Evolutionary conservation across 2,797 vertebrate genomes (phyloP).

Genomic region (Amazonetta brasiliensis): DNA sequence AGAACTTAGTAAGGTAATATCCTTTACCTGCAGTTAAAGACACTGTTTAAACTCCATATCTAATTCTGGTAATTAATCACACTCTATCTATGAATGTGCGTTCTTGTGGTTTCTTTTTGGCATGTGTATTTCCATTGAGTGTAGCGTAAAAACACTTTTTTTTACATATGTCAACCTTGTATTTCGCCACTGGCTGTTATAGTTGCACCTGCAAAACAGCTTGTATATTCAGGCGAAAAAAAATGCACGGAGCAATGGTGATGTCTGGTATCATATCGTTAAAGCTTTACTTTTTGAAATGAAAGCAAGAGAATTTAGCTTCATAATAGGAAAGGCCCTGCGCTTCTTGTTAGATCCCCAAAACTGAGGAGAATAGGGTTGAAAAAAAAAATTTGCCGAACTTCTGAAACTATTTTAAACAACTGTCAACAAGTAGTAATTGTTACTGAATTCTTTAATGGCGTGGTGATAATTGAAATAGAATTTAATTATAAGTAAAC

Average conservation of each 20-base stretch:
- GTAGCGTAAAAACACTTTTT: not conserved
- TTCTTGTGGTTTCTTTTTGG: not conserved
- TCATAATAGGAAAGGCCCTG: not conserved
- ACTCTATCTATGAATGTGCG: not conserved
- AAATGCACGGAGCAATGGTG: not conserved
- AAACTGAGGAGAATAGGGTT: not conserved
- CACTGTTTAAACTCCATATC: not conserved
- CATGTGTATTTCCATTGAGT: not conserved
- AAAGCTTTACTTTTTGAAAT: not conserved
- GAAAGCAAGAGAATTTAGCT: not conserved
- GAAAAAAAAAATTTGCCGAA: not conserved
- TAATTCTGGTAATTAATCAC: not conserved
- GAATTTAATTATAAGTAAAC: not conserved
- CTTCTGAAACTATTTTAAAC: not conserved
- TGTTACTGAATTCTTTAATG: not conserved
- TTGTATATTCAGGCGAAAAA: not conserved
- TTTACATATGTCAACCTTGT: not conserved
- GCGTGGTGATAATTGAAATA: not conserved
- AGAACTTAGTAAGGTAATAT: not conserved
- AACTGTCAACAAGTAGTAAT: not conserved
- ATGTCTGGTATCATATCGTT: not conserved
- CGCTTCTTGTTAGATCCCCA: not conserved
- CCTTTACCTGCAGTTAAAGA: not conserved
- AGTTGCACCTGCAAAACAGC: not conserved
- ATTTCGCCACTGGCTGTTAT: not conserved